A percentile compares a stretch with the other conserved stretches of the same genome.
Conservation (phyloP, 2,888 invertebrate species). For the Sinopyrophorus schimmeli region DNA sequence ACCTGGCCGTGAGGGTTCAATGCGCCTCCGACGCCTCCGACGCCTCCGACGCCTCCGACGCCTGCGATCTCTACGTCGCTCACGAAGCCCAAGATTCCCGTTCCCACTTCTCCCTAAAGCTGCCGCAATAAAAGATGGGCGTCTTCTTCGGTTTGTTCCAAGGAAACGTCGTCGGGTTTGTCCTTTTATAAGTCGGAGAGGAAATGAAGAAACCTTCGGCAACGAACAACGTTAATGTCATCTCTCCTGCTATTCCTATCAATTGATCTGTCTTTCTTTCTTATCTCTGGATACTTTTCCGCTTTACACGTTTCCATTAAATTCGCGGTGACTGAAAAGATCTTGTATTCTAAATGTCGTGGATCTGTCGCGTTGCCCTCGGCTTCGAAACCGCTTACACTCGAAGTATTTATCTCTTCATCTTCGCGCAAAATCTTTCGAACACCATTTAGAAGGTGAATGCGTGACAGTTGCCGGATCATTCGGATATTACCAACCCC, state of each 20-base stretch:
- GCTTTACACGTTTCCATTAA: constrained; percentile 53
- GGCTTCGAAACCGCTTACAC: constrained; percentile 33
- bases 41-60: constrained; percentile 5
- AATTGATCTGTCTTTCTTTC: constrained; percentile 55
- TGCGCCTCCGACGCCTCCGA: constrained; percentile 18
- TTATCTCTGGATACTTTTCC: constrained; percentile 54
- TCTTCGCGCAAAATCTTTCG: constrained; percentile 41
- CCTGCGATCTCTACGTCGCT: constrained; percentile 6
- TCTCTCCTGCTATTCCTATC: constrained; percentile 52
- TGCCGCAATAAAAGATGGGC: constrained; percentile 19
- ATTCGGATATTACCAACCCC: constrained; percentile 36
- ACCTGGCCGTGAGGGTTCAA: constrained; percentile 30
- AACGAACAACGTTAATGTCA: constrained; percentile 51
- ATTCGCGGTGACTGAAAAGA: constrained; percentile 46
- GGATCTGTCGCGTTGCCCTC: constrained; percentile 42
- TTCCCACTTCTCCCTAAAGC: constrained; percentile 12
- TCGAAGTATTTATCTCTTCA: constrained; percentile 45
- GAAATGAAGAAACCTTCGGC: constrained; percentile 52
- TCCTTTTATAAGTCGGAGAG: constrained; percentile 44
- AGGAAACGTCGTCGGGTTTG: constrained; percentile 23
- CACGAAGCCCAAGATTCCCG: too few relatives aligned
- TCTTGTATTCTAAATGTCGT: constrained; percentile 38
- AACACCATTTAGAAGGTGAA: constrained; percentile 40
- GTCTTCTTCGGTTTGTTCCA: constrained; percentile 24
- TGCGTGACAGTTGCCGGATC: constrained; percentile 43